Base-by-base conservation (phyloP, 2,888 invertebrate genomes). In the Ormyrus labotus region DNA sequence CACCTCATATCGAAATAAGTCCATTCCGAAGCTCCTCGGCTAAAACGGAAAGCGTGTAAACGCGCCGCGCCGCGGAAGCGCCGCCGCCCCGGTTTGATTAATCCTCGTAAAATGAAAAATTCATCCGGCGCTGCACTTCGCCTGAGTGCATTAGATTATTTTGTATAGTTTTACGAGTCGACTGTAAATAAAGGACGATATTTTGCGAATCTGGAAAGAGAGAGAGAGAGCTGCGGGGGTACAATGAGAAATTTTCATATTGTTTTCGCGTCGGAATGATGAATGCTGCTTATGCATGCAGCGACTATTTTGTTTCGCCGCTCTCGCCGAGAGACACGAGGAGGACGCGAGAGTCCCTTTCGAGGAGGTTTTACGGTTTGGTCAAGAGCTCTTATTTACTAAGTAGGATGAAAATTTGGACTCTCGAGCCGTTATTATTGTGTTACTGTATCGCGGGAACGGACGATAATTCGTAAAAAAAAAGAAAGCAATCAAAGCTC, bases 1-100 rank as follows among this genome's bases (percentile, higher is more conserved):
- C 19, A 45, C 7, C 45, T n/a, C 11, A 48, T 69, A 55, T 60
- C 0, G 45, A 9, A 47, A 70, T 53, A 53, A 67, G 6, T 19
- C 5, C 0, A 13, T 1, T 50, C 13, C 13, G 19, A 67, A 60
- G 45, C 5, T 69, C 10, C 60, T 68, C 58, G n/a, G 53, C 51
- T 81, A 73, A 81, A 81, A 81, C 72, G 68, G 48, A 80, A 81
- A 82, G 73, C 81, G 48, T 78, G 74, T 81, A 71, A 70, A 58
- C 61, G 55, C 60, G 51, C 73, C 1, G 48, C 19, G 19, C 19
- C 2, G 19, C 19, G 13, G 13, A 13, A 13, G 13, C 13, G 13
- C 13, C 13, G 19, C 19, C 63, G 47, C 76, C 76, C 69, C 61
- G 73, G 65, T 60, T 81, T 77, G 80, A 78, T 81, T 77, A 81